Percentiles rank a stretch among this genome's conserved stretches.
Conservation (phyloP, 2,797 vertebrate genomes). For the Sebastes hubbsi region DNA sequence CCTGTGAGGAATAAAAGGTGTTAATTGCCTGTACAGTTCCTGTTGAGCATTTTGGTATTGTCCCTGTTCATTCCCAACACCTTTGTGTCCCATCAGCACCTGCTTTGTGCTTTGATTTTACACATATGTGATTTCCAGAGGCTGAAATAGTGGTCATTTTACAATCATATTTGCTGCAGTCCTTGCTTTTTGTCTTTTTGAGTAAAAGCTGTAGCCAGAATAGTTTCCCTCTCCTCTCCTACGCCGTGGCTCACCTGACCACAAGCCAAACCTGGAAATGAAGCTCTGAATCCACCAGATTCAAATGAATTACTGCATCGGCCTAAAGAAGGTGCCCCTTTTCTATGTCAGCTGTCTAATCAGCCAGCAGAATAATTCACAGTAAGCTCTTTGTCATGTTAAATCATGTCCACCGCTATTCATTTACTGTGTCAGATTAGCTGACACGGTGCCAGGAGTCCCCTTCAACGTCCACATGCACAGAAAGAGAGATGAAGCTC, state of each 20-base stretch:
- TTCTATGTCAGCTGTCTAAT: conserved; percentile 18
- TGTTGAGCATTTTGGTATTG: background rate
- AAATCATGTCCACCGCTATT: conserved; percentile 46
- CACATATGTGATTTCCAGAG: background rate
- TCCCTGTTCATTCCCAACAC: background rate
- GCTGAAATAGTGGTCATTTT: background rate
- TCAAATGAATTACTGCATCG: conserved; percentile 38
- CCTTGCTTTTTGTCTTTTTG: background rate
- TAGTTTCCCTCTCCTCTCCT: background rate
- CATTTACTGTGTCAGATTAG: conserved; percentile 36
- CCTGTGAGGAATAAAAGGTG: background rate
- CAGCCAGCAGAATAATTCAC: conserved; percentile 42
- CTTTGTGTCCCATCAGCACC: no score
- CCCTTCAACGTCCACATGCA: background rate
- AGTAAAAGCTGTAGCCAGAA: background rate
- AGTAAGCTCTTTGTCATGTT: conserved; percentile 56
- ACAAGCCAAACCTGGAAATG: conserved; percentile 14
- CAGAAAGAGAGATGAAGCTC: conserved; percentile 24
- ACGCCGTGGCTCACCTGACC: background rate
- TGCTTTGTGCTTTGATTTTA: background rate
- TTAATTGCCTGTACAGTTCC: background rate
- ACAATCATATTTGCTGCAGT: background rate
- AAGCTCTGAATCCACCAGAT: conserved; percentile 19
- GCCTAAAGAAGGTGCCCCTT: conserved; percentile 14
- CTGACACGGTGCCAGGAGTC: conserved; percentile 14